Evolutionary conservation across 2,888 invertebrate genomes (phyloP).

Genomic region (Amphipoea oculea): DNA sequence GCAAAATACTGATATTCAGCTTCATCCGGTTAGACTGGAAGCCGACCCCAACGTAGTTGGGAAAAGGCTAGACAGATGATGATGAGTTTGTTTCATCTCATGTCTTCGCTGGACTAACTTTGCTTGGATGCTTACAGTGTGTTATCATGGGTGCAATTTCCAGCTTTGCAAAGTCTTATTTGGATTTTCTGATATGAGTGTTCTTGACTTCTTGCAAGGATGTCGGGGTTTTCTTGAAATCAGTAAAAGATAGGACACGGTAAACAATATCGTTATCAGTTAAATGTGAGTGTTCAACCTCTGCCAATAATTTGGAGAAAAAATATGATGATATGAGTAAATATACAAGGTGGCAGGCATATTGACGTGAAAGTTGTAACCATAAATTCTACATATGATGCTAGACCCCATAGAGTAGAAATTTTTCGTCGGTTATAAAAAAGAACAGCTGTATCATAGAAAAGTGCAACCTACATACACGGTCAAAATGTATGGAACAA

Average conservation of each 20-base stretch:
- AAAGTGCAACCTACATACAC: not conserved
- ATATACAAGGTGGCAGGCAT: not conserved
- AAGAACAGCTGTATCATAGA: not conserved
- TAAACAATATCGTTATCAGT: not conserved
- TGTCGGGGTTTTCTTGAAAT: not conserved
- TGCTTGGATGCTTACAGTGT: not conserved
- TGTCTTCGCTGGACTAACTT: not conserved
- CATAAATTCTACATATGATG: not conserved
- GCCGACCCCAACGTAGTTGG: too few species aligned
- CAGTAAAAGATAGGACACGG: not conserved
- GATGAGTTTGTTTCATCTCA: not conserved
- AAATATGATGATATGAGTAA: not conserved
- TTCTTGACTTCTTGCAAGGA: not conserved
- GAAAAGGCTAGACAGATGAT: too few species aligned
- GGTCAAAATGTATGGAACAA: not conserved
- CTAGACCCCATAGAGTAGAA: not conserved
- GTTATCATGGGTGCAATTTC: not conserved
- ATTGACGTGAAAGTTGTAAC: not conserved
- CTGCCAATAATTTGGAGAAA: not conserved
- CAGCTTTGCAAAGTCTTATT: not conserved
- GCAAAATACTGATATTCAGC: too few species aligned
- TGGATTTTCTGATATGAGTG: not conserved
- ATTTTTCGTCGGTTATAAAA: not conserved
- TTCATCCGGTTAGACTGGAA: too few species aligned
- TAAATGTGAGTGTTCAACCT: not conserved